Evolutionary conservation across 2,888 invertebrate species (phyloP).

Genomic region (Mesorhabditis belari): DNA sequence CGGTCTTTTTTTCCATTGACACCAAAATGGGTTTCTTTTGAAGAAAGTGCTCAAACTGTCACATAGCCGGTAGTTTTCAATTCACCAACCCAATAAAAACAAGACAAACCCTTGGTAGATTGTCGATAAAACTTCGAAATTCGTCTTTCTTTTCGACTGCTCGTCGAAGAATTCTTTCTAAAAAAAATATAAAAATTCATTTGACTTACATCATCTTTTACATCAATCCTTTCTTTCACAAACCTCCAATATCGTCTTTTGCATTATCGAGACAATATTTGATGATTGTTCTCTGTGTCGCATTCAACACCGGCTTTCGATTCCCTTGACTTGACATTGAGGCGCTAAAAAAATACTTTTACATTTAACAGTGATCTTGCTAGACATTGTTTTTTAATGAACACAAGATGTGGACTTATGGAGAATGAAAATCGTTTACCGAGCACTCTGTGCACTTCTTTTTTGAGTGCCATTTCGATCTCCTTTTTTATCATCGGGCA

Average conservation of each 20-base stretch:
- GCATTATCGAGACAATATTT: constrained; percentile 45
- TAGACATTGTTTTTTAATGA: no score
- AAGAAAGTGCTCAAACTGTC: no score
- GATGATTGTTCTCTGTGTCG: constrained; percentile 34
- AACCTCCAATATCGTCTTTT: constrained; percentile 37
- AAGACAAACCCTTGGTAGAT: constrained; percentile 15
- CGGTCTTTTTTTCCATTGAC: no score
- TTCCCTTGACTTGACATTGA: constrained; percentile 30
- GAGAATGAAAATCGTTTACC: neutral
- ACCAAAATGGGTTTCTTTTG: no score
- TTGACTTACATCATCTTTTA: neutral
- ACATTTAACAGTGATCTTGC: neutral
- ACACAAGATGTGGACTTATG: no score
- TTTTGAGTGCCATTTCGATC: neutral
- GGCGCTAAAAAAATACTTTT: neutral
- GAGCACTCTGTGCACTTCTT: neutral
- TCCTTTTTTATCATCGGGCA: neutral
- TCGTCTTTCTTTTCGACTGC: constrained; percentile 36
- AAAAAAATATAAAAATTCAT: no score
- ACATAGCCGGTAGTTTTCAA: no score
- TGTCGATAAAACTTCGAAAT: constrained; percentile 31
- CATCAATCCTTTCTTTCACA: neutral
- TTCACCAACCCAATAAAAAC: no score
- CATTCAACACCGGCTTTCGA: constrained; percentile 26
- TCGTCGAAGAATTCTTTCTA: constrained; percentile 36